phyloP scores from a whole-genome alignment of 2,113 vertebrate genomes.

The Lynx canadensis region DNA sequence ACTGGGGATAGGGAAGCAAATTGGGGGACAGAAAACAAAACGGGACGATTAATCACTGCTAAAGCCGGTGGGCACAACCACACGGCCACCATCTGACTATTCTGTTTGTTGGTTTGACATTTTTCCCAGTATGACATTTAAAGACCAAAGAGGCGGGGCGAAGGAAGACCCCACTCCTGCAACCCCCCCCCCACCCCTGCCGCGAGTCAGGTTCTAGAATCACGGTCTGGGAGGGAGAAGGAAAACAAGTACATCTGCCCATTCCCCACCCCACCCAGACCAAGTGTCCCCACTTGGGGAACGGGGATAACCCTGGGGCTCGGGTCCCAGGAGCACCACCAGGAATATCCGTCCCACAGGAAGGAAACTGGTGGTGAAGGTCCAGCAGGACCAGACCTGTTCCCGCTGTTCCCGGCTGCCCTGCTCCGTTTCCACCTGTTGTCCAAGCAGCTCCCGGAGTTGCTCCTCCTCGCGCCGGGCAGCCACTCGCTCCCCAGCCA shows the following conservation, averaged over 20 bases:
- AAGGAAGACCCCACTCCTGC: background rate
- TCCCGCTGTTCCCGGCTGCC: slow-evolving; percentile 72
- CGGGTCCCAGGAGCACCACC: background rate
- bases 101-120: background rate
- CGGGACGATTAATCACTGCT: fast-evolving
- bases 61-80: background rate
- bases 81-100: background rate
- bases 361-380: background rate
- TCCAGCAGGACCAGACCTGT: slow-evolving; percentile 50
- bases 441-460: slow-evolving; percentile 84
- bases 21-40: background rate
- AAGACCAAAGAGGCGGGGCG: background rate
- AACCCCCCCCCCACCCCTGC: fast-evolving
- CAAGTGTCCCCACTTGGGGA: background rate
- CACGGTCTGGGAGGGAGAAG: background rate
- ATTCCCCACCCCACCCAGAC: background rate
- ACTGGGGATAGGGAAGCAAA: background rate
- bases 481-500: slow-evolving; percentile 87
- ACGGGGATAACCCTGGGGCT: background rate
- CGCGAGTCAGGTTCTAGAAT: background rate
- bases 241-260: background rate
- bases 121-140: background rate
- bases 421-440: slow-evolving; percentile 58
- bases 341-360: background rate
- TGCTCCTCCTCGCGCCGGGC: slow-evolving; percentile 84